Evolutionary conservation across 2,797 vertebrate species (phyloP).

Genomic region (Arnoldichthys spilopterus): DNA sequence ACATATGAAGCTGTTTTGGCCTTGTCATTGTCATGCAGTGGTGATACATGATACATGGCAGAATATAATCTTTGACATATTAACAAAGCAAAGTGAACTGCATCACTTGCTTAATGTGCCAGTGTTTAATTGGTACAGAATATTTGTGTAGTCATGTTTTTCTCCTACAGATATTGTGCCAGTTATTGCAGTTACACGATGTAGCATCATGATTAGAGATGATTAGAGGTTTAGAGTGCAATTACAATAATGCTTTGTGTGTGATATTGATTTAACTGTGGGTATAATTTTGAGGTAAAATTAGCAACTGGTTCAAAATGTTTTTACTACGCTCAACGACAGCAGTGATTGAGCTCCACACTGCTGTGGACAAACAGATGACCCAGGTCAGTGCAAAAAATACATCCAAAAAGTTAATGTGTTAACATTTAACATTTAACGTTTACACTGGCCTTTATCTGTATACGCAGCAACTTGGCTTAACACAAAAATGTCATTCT

Average conservation of each 20-base stretch:
- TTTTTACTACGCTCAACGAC: conserved; percentile 9
- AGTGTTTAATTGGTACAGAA: neutral
- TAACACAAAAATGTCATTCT: conserved; percentile 31
- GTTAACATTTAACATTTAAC: conserved; percentile 31
- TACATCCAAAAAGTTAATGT: conserved; percentile 19
- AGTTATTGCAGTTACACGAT: neutral
- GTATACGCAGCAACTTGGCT: neutral
- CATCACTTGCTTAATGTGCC: neutral
- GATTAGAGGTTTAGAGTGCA: neutral
- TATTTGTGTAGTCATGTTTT: neutral
- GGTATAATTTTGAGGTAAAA: neutral
- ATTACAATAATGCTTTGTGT: neutral
- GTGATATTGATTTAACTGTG: neutral
- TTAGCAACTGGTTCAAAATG: neutral
- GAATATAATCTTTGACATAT: neutral
- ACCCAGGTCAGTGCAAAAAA: neutral
- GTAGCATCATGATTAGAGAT: neutral
- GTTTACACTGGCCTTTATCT: conserved; percentile 25
- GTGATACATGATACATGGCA: neutral
- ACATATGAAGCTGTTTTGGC: neutral
- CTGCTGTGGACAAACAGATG: neutral
- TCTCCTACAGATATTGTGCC: neutral
- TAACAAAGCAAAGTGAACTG: neutral
- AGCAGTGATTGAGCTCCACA: neutral
- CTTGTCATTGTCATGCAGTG: too few relatives aligned